Conservation (phyloP, 2,888 invertebrate genomes). For the Carpatolechia fugitivella region DNA sequence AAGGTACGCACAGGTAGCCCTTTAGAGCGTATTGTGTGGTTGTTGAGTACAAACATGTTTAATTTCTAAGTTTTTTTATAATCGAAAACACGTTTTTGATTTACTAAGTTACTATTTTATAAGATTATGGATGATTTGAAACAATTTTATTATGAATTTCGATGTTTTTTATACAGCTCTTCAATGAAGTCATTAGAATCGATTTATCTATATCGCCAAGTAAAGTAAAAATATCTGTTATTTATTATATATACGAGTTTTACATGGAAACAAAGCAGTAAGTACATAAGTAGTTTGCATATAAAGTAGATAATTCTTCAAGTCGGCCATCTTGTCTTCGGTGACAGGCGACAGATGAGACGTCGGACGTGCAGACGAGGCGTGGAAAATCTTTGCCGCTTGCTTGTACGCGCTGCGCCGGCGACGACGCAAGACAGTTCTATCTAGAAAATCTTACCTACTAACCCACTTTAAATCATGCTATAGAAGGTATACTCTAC, state of each 20-base stretch:
- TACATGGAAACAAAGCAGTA: no score
- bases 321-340: slow-evolving; percentile 26
- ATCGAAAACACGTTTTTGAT: not conserved
- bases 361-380: slow-evolving; percentile 28
- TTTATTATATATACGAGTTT: no score
- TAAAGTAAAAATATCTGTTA: no score
- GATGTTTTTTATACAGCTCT: no score
- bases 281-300: no score
- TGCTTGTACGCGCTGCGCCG: slow-evolving; percentile 8
- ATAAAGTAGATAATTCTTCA: no score
- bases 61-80: not conserved
- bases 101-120: not conserved
- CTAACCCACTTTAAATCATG: not conserved
- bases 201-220: no score
- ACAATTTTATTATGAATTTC: no score
- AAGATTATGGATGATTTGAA: no score
- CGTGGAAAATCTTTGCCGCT: slow-evolving; percentile 27
- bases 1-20: slow-evolving; percentile 40
- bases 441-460: slow-evolving; percentile 8
- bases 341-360: slow-evolving; percentile 21
- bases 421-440: slow-evolving; percentile 13
- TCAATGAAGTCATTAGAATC: no score
- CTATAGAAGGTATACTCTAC: not conserved
- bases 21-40: slow-evolving; percentile 38
- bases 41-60: slow-evolving; percentile 31